Percentiles rank a stretch among this genome's conserved stretches.
These are phyloP conservation scores for Zingel zingel DNA, from an alignment of 2,113 vertebrate genomes.

Conservation along the genomic window DNA sequence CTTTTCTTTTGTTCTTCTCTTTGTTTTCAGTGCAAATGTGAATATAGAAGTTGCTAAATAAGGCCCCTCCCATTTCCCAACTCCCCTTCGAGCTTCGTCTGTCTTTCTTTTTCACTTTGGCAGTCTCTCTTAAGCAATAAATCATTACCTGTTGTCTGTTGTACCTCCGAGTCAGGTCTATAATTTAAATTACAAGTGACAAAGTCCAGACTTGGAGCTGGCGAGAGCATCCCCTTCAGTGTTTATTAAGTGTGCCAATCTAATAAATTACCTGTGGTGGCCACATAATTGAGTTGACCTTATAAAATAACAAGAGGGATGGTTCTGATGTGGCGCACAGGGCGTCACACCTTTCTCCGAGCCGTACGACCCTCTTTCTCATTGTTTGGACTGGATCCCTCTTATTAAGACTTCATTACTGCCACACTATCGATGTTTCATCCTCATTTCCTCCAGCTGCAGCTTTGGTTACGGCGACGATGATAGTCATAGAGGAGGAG, in stretches of 20 bases:
- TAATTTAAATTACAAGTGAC: conserved; percentile 79
- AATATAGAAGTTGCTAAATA: conserved; percentile 83
- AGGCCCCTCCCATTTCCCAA: conserved; percentile 70
- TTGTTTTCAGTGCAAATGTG: conserved; percentile 74
- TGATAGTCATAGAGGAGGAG: conserved; percentile 36
- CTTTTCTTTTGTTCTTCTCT: conserved; percentile 81
- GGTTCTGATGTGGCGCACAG: conserved; percentile 56
- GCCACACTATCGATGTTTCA: conserved; percentile 66
- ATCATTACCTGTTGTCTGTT: conserved; percentile 79
- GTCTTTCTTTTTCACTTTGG: conserved; percentile 49
- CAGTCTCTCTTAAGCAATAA: conserved; percentile 57
- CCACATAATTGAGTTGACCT: conserved; percentile 83
- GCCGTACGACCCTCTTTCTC: conserved; percentile 45
- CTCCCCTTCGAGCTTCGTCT: conserved; percentile 54
- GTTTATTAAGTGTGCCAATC: conserved; percentile 80
- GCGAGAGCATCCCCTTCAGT: conserved; percentile 54
- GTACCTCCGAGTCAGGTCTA: conserved; percentile 46
- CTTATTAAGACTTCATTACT: conserved; percentile 74
- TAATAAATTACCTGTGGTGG: conserved; percentile 76
- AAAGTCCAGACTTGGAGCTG: conserved; percentile 55
- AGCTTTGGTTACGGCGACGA: conserved; percentile 30
- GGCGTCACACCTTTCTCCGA: conserved; percentile 44
- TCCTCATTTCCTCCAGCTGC: conserved; percentile 44
- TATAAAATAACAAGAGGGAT: conserved; percentile 79
- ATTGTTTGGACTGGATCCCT: conserved; percentile 57